Percentiles rank a stretch among this genome's conserved stretches.
Evolutionary conservation across 1,140 invertebrate genomes (phyloP).

Genomic region (Mamestra configurata): DNA sequence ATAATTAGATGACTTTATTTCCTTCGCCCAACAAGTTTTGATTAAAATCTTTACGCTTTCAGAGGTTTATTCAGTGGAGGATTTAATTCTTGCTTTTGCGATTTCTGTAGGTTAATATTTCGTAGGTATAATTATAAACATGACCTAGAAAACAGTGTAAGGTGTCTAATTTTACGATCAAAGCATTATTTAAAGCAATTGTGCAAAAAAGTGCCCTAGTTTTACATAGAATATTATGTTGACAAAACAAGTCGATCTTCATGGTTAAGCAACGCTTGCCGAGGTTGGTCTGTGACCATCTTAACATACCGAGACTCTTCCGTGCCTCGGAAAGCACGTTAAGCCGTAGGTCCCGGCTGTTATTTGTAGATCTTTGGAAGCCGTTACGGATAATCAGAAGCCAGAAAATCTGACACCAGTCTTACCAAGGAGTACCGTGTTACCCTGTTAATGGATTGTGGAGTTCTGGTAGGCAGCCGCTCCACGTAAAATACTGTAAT

Average conservation of each 20-base stretch:
- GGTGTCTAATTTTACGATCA: neutral
- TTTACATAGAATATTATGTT: neutral
- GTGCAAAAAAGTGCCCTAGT: neutral
- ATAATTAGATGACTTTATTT: conserved; percentile 24
- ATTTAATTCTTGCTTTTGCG: neutral
- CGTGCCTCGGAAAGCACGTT: no score
- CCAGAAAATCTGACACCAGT: no score
- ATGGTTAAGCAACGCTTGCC: no score
- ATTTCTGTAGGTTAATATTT: neutral
- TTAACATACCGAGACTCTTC: no score
- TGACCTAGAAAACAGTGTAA: neutral
- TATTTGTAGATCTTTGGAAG: no score
- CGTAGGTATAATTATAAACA: neutral
- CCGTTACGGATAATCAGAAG: no score
- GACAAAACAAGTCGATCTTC: neutral
- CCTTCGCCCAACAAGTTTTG: neutral
- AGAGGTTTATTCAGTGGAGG: neutral
- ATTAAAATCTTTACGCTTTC: conserved; percentile 27
- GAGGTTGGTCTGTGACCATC: no score
- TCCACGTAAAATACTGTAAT: no score
- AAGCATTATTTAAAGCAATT: neutral
- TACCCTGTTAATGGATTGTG: no score
- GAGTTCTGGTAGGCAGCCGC: no score
- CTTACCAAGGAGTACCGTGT: no score
- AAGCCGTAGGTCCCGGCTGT: no score